Conservation (phyloP, 2,113 vertebrate species). For the Pristiophorus japonicus region DNA sequence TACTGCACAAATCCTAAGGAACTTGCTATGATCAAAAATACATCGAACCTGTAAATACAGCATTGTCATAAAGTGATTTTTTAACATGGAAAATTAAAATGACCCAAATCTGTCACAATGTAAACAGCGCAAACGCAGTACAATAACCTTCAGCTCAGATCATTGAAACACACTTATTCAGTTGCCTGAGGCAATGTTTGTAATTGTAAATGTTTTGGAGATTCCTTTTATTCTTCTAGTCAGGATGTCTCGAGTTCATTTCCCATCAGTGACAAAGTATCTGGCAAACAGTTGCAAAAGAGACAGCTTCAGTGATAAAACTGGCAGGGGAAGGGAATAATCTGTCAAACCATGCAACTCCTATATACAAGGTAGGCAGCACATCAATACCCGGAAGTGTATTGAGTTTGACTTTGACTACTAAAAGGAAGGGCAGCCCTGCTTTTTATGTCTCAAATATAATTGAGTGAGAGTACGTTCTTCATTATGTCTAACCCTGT, state of each 20-base stretch:
- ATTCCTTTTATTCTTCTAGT: constrained; percentile 43
- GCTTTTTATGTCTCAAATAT: constrained; percentile 39
- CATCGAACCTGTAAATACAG: neutral
- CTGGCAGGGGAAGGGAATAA: constrained; percentile 54
- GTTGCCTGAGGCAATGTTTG: neutral
- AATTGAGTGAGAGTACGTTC: constrained; percentile 42
- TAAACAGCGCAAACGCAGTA: neutral
- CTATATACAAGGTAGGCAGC: constrained; percentile 49
- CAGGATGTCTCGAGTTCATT: constrained; percentile 52
- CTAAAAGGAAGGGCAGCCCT: constrained; percentile 52
- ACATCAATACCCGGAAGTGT: constrained; percentile 61
- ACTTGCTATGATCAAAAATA: neutral
- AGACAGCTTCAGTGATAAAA: constrained; percentile 62
- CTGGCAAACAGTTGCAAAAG: constrained; percentile 48
- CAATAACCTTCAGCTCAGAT: neutral
- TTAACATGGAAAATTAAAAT: neutral
- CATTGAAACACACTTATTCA: neutral
- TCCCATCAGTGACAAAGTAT: constrained; percentile 52
- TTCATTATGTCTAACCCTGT: constrained; percentile 42
- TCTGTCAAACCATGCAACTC: constrained; percentile 57
- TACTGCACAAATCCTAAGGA: neutral
- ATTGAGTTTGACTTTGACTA: constrained; percentile 42
- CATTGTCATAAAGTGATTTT: neutral
- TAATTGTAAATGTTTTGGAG: neutral
- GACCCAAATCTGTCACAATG: neutral